Conservation (phyloP, 1,140 invertebrate species). For the Xylocopa sonorina region DNA sequence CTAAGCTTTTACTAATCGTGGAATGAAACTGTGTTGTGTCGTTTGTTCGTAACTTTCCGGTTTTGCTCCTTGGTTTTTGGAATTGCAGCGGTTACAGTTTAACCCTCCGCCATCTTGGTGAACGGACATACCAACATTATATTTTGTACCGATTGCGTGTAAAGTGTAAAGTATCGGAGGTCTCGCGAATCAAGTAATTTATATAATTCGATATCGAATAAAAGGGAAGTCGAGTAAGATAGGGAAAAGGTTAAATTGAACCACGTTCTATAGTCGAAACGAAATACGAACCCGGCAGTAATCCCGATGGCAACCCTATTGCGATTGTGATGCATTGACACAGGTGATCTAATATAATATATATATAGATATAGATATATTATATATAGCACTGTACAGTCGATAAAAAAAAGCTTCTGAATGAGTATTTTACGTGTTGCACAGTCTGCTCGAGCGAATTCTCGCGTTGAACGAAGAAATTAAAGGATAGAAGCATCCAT, state of each 20-base stretch:
- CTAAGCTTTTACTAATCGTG: constrained; percentile 32
- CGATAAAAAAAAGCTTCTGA: constrained; percentile 27
- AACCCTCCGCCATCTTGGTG: neutral
- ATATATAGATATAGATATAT: constrained; percentile 40
- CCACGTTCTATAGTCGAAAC: neutral
- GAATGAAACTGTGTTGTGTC: constrained; percentile 40
- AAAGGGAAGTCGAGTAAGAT: neutral
- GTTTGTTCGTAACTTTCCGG: neutral
- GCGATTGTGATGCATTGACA: constrained; percentile 32
- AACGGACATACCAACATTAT: no score
- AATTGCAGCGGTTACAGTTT: neutral
- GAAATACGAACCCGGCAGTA: constrained; percentile 9
- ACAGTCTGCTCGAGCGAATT: neutral
- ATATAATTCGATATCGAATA: neutral
- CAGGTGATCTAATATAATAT: constrained; percentile 29
- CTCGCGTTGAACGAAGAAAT: neutral
- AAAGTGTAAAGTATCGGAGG: no score
- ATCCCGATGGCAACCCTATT: constrained; percentile 20
- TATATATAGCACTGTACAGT: constrained; percentile 41
- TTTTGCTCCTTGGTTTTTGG: neutral
- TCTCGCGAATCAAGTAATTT: no score
- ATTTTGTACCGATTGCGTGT: no score
- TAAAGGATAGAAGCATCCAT: neutral
- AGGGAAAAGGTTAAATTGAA: neutral
- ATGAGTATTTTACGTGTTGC: constrained; percentile 31